Evolutionary conservation across 2,797 vertebrate genomes (phyloP).

Genomic region (Mormyrus proboscirostris): DNA sequence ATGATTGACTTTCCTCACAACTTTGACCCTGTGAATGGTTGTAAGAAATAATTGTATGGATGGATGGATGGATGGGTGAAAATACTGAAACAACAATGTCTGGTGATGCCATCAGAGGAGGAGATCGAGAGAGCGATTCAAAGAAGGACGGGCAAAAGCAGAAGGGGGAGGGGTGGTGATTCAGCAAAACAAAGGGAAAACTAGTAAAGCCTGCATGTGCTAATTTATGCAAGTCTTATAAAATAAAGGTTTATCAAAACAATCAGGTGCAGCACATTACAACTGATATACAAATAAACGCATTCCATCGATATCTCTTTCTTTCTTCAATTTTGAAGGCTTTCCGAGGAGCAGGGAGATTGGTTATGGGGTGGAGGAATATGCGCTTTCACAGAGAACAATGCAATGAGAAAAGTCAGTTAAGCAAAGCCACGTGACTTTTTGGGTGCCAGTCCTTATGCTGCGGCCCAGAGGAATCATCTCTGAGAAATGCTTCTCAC

Average conservation of each 20-base stretch:
- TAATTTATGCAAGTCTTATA: neutral
- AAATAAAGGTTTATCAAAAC: neutral
- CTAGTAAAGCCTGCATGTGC: neutral
- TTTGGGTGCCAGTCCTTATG: constrained; percentile 52
- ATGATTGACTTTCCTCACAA: neutral
- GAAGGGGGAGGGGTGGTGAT: neutral
- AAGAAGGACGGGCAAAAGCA: neutral
- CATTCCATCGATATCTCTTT: neutral
- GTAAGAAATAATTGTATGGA: neutral
- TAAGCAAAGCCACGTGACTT: constrained; percentile 56
- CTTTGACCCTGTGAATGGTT: neutral
- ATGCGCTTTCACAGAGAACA: constrained; percentile 11
- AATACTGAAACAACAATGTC: neutral
- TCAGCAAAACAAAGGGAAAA: neutral
- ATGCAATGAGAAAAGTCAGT: constrained; percentile 58
- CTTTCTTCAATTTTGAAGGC: neutral
- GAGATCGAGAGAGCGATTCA: neutral
- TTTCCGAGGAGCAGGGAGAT: neutral
- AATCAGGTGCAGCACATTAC: neutral
- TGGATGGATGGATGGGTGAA: neutral
- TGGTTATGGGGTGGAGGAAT: neutral
- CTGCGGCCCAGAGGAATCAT: constrained; percentile 56
- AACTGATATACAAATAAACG: neutral
- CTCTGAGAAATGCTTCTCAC: constrained; percentile 51
- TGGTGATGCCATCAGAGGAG: neutral